Evolutionary conservation across 2,113 vertebrate species (phyloP).

Genomic region (Malaclemys terrapin): DNA sequence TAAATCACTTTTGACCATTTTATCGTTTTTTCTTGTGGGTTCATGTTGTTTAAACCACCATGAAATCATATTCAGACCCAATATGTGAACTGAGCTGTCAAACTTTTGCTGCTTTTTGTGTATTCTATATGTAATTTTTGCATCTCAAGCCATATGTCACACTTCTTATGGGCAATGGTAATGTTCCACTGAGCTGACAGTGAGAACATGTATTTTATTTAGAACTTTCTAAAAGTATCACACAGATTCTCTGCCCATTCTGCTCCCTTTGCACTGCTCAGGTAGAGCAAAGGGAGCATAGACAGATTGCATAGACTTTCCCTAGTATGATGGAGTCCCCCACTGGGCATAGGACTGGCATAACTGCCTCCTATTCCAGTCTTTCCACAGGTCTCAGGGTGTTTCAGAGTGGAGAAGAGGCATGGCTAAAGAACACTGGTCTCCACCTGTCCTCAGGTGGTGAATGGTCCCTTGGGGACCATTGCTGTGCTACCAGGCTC

Average conservation of each 20-base stretch:
- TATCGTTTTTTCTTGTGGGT: conserved; percentile 4
- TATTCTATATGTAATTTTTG: neutral
- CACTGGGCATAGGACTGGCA: neutral
- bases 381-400: neutral
- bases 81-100: neutral
- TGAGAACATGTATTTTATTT: neutral
- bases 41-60: conserved; percentile 38
- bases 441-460: neutral
- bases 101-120: neutral
- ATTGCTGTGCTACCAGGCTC: accelerated
- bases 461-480: neutral
- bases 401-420: neutral
- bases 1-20: conserved; percentile 58
- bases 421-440: neutral
- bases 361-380: neutral
- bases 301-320: neutral
- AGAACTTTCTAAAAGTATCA: neutral
- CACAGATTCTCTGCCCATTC: neutral
- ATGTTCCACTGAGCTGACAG: neutral
- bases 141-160: neutral
- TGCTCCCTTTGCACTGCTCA: neutral
- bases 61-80: conserved; percentile 1
- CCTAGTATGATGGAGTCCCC: neutral
- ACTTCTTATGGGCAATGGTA: neutral
- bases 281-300: neutral